Evolutionary conservation across 2,797 vertebrate genomes (phyloP).

Genomic region (Podarcis siculus): DNA sequence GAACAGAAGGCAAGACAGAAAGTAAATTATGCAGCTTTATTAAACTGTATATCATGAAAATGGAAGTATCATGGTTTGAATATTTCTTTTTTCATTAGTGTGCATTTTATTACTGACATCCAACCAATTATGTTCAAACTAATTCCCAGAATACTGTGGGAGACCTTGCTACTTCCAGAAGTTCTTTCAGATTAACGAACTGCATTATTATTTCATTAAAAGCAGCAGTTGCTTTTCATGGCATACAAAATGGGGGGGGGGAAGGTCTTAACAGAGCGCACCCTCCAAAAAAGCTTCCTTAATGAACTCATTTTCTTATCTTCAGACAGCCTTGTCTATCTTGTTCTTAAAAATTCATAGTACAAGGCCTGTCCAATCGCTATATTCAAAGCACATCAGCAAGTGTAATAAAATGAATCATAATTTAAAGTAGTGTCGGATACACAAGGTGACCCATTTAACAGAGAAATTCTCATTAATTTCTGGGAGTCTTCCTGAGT

Average conservation of each 20-base stretch:
- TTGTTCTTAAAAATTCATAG: constrained; percentile 59
- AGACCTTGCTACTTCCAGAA: constrained; percentile 58
- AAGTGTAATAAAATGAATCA: constrained; percentile 13
- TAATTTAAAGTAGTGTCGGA: constrained; percentile 12
- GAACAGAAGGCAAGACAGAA: constrained; percentile 21
- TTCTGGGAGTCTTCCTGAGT: neutral
- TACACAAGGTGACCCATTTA: constrained; percentile 15
- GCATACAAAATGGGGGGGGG: constrained; percentile 26
- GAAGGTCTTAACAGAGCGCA: constrained; percentile 33
- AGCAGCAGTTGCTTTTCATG: constrained; percentile 40
- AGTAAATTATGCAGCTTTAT: constrained; percentile 66
- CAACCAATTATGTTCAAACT: constrained; percentile 67
- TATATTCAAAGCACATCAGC: constrained; percentile 10
- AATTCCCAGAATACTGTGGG: constrained; percentile 66
- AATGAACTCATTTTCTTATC: constrained; percentile 53
- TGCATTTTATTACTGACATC: constrained; percentile 68
- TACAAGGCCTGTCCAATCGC: constrained; percentile 38
- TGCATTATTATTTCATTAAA: constrained; percentile 72
- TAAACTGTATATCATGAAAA: constrained; percentile 67
- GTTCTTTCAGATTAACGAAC: constrained; percentile 70
- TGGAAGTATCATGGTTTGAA: constrained; percentile 56
- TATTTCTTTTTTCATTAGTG: constrained; percentile 65
- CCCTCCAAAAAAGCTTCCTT: constrained; percentile 57
- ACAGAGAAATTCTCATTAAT: neutral
- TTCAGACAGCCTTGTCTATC: constrained; percentile 45